phyloP scores from a whole-genome alignment of 2,888 invertebrate species.

The Noctua comes region DNA sequence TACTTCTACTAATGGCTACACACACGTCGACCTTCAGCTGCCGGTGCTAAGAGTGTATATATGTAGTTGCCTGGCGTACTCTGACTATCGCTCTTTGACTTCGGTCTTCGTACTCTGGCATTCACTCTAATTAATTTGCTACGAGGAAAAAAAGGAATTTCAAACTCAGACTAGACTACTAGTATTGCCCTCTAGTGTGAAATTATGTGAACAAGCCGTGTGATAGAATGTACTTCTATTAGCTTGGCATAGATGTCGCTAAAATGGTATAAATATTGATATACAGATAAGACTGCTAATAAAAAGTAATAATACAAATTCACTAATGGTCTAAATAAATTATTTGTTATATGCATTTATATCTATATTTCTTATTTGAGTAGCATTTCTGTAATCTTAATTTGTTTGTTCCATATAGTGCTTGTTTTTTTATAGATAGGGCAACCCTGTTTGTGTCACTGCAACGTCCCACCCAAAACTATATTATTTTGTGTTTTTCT shows the following conservation, averaged over 20 bases:
- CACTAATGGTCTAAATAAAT: too few relatives aligned
- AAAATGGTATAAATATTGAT: neutral
- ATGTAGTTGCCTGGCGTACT: neutral
- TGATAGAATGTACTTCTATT: neutral
- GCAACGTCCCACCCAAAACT: constrained; percentile 46
- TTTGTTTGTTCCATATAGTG: too few relatives aligned
- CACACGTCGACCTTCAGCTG: neutral
- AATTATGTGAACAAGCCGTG: too few relatives aligned
- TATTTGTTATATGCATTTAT: neutral
- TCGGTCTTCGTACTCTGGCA: too few relatives aligned
- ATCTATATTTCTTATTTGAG: neutral
- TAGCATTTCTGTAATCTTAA: neutral
- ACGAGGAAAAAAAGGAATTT: neutral
- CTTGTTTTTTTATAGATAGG: neutral
- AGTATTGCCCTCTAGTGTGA: constrained; percentile 11
- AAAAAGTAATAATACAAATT: neutral
- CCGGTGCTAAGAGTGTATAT: neutral
- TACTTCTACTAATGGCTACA: too few relatives aligned
- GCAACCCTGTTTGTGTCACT: constrained; percentile 25
- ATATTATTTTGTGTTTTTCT: constrained; percentile 24
- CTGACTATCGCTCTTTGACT: too few relatives aligned
- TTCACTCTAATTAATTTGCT: neutral
- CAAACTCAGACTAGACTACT: too few relatives aligned
- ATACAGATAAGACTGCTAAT: neutral
- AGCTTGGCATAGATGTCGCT: neutral